Conservation (phyloP, 2,113 vertebrate species). For the Hydrochoerus hydrochaeris region DNA sequence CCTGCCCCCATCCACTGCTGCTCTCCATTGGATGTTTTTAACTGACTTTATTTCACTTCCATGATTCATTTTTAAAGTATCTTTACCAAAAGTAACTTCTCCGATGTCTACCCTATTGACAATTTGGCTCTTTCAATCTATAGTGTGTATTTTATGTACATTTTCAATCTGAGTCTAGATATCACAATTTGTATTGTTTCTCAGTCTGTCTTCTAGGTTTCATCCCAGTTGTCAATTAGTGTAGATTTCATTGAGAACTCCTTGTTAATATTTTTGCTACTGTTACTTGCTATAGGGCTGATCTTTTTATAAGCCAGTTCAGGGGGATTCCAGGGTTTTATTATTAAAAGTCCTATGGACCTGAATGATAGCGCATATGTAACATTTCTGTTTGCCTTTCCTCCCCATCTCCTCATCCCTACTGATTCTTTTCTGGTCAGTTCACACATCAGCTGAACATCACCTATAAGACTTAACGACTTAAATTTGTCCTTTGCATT, state of each 20-base stretch:
- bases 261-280: not conserved
- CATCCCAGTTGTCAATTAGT: not conserved
- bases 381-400: not conserved
- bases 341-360: not conserved
- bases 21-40: not conserved
- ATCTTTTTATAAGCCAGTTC: not conserved
- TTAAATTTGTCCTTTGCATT: not conserved
- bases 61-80: not conserved
- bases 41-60: not conserved
- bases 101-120: not conserved
- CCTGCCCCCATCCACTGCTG: too few relatives aligned
- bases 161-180: not conserved
- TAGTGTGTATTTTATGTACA: not conserved
- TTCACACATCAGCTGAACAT: not conserved
- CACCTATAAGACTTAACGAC: not conserved
- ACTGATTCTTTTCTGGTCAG: not conserved
- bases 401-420: rapidly evolving
- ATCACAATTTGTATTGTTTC: not conserved
- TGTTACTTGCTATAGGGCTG: not conserved
- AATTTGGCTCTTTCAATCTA: not conserved
- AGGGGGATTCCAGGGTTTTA: not conserved
- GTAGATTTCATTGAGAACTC: not conserved
- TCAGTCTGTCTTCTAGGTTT: not conserved
- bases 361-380: not conserved
- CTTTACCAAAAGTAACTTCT: not conserved